A percentile compares a stretch with the other conserved stretches of the same genome.
Conservation (phyloP, 2,113 vertebrate genomes). For the Aphyosemion australe region DNA sequence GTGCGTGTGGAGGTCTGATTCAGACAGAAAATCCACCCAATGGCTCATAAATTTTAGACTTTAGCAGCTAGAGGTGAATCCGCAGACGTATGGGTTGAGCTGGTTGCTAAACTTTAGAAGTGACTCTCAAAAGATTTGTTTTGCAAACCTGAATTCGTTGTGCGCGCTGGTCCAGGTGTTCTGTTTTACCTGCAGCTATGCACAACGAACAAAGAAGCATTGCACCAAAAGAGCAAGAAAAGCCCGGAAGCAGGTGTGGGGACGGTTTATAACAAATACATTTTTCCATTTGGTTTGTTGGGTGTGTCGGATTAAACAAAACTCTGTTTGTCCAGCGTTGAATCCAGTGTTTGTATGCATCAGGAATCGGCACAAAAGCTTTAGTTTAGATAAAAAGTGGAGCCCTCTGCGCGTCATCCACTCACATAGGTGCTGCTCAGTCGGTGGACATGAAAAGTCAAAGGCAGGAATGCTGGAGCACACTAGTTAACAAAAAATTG, state of each 20-base stretch:
- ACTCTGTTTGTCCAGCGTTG: background rate
- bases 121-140: background rate
- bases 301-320: conserved; percentile 31
- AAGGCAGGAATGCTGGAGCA: too few relatives aligned
- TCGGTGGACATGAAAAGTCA: too few relatives aligned
- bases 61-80: background rate
- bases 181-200: conserved; percentile 10
- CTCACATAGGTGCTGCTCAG: too few relatives aligned
- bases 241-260: conserved; percentile 30
- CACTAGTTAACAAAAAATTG: too few relatives aligned
- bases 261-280: conserved; percentile 20
- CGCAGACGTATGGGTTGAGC: background rate
- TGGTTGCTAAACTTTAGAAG: background rate
- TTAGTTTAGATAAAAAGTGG: too few relatives aligned
- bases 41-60: background rate
- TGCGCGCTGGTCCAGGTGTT: conserved; percentile 5
- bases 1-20: conserved; percentile 13
- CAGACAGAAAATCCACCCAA: conserved; percentile 17
- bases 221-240: conserved; percentile 15
- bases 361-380: background rate
- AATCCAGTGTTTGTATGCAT: background rate
- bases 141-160: background rate
- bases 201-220: conserved; percentile 11
- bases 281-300: conserved; percentile 13
- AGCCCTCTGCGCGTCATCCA: too few relatives aligned